Percentiles rank a stretch among this genome's conserved stretches.
Conservation (phyloP, 2,113 vertebrate species). For the Sebastes schlegelii region DNA sequence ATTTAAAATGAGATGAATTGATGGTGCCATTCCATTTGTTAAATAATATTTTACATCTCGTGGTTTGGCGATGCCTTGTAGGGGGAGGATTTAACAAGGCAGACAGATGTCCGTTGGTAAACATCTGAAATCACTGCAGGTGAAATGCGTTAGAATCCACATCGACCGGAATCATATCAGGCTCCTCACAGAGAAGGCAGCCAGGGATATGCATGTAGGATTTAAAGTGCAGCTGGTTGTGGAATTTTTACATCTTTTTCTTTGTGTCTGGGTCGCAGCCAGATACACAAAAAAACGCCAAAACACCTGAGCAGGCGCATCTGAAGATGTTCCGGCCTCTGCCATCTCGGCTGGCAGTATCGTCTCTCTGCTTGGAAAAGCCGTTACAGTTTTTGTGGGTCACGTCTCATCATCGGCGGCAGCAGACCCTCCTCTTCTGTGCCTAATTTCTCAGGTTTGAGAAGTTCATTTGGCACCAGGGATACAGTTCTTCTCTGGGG, state of each 20-base stretch:
- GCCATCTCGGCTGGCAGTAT: slow-evolving; percentile 6
- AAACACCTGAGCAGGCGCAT: slow-evolving; percentile 31
- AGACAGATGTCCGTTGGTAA: slow-evolving; percentile 31
- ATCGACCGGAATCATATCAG: slow-evolving; percentile 61
- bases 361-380: slow-evolving; percentile 30
- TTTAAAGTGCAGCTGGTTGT: slow-evolving; percentile 82
- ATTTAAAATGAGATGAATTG: slow-evolving; percentile 50
- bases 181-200: slow-evolving; percentile 44
- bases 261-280: slow-evolving; percentile 53
- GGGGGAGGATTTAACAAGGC: slow-evolving; percentile 16
- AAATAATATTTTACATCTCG: slow-evolving; percentile 69
- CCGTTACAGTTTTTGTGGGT: slow-evolving; percentile 16
- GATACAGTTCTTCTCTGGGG: background rate
- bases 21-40: slow-evolving; percentile 52
- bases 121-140: slow-evolving; percentile 27
- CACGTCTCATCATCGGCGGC: slow-evolving; percentile 2
- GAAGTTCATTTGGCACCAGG: slow-evolving; percentile 41
- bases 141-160: slow-evolving; percentile 50
- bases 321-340: slow-evolving; percentile 28
- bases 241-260: slow-evolving; percentile 68
- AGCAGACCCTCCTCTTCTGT: slow-evolving; percentile 23
- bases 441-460: slow-evolving; percentile 31
- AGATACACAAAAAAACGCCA: slow-evolving; percentile 31
- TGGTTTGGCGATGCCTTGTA: slow-evolving; percentile 55
- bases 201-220: slow-evolving; percentile 45